Conservation (phyloP, 1,140 invertebrate genomes). For the Drosophila azteca region DNA sequence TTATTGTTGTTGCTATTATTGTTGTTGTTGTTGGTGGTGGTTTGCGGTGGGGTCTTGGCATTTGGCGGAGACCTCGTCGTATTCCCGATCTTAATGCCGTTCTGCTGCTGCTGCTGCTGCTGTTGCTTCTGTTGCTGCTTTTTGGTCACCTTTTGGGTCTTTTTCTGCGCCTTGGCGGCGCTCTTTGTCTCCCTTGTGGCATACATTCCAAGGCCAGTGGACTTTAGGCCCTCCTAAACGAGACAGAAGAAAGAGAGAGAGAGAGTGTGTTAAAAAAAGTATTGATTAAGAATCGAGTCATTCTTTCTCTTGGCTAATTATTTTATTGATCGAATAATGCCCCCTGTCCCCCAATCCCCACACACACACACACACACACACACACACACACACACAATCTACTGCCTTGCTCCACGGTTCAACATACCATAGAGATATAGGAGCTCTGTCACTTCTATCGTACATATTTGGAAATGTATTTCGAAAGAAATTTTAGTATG, state of each 20-base stretch:
- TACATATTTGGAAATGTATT: too few species aligned
- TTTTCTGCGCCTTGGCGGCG: constrained; percentile 73
- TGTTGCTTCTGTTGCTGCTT: constrained; percentile 69
- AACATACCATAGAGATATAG: too few species aligned
- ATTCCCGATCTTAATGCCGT: constrained; percentile 33
- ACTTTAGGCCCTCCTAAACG: constrained; percentile 48
- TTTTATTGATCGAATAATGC: constrained; percentile 17
- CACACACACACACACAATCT: too few species aligned
- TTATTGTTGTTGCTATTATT: constrained; percentile 60
- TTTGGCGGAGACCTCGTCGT: constrained; percentile 32
- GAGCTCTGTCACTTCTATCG: too few species aligned
- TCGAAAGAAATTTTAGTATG: too few species aligned
- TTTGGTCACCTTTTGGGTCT: constrained; percentile 70
- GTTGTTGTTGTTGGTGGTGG: constrained; percentile 48
- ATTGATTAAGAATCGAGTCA: constrained; percentile 40
- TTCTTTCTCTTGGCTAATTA: constrained; percentile 9
- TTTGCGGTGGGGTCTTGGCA: constrained; percentile 42
- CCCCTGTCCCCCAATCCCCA: background rate
- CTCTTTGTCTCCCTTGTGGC: constrained; percentile 70
- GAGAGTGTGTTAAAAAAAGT: constrained; percentile 27
- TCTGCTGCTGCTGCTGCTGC: constrained; percentile 45
- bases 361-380: too few species aligned
- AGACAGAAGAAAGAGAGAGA: constrained; percentile 2
- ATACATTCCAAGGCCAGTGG: constrained; percentile 70
- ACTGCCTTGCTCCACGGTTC: too few species aligned